Base-by-base conservation (phyloP, 2,888 invertebrate species). In the Aspidiotus rigidus region DNA sequence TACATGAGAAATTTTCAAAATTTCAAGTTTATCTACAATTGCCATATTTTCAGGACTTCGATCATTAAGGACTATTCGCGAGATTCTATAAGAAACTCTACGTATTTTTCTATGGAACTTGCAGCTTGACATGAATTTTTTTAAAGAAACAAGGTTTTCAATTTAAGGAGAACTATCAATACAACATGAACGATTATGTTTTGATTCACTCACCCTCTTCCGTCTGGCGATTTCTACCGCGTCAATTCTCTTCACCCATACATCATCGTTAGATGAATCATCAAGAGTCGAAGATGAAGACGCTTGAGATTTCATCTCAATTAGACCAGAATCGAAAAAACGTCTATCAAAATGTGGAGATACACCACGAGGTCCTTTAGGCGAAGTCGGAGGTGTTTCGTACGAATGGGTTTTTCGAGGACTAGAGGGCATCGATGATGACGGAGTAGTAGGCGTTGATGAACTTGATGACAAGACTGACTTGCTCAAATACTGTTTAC, bases 321-420 rank as follows among this genome's bases (percentile, higher is more conserved):
- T 86, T 73, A 90, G 80, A 72, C 89, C 88, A 74, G 86, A 86
- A 79, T 90, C 90, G 77, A 90, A 90, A 81, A 88, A 91, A 73
- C 86, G 82, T 76, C 87, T 87, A 78, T 90, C 89, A 72, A 86
- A 82, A 78, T 90, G 90, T 3, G 86, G 86, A 75, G 83, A 82
- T 40, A 72, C 69, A 49, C 71, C 72, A 15, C 72, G 71, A 42
- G 71, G 71, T 40, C 64, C 53, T 59, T 70, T 71, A 44, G 73
- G 73, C 17, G 73, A 72, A 56, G 72, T 71, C 28, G 72, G 72
- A 15, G 73, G 73, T 49, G 74, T 73, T 70, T 70, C 70, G 41
- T 64, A 62, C 11, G 70, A 63, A 42, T 70, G 72, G 13, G 72
- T 71, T 67, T 70, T 71, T 40, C 72, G 66, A 15, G 72, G 71